Base-by-base conservation (phyloP, 2,797 vertebrate species). In the Lates japonicus region DNA sequence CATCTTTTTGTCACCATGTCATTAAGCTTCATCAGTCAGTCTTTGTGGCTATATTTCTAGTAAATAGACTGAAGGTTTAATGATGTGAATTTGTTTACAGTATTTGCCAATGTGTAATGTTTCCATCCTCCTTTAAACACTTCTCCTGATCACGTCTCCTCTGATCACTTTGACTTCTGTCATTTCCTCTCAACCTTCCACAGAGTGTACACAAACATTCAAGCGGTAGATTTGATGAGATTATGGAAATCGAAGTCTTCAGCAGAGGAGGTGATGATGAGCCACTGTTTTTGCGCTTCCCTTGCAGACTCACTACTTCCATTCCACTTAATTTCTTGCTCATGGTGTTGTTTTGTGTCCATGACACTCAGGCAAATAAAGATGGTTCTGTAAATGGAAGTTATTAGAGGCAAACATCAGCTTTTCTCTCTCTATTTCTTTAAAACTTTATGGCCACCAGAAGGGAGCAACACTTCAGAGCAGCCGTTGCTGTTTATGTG, bases 291-390 rank as follows among this genome's bases (percentile, higher is more conserved):
- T 81, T 65, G 22, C 59, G 71, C 31, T n/a, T 61, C 44, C 73
- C 25, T 63, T 35, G 1, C 25, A 52, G 14, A 22, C 64, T 73
- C 57, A 65, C 0, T 37, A 7, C 61, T 76, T 68, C 35, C 44
- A 35, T 63, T 22, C 31, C 2, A 39, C 5, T 54, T 69, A 31
- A 37, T 62, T 68, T 25, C 37, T 35, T 4, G 2, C 33, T 49
- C 7, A 20, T 61, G 60, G 19, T 82, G 73, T 70, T 81, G 5
- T 62, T 68, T 41, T 63, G 67, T 80, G 61, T 73, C 77, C 64
- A 81, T 76, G 78, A 62, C 51, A 20, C 59, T 75, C 41, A 51
- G 55, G 8, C 65, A 73, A 76, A 78, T 25, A 78, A 5, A 39
- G 25, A 37, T n/a, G 12, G 7, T 31, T 75, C 33, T 55, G 14